A percentile compares a stretch with the other conserved stretches of the same genome.
Conservation (phyloP, 2,888 invertebrate species). For the Pseudococcus jackbeardsleyi region DNA sequence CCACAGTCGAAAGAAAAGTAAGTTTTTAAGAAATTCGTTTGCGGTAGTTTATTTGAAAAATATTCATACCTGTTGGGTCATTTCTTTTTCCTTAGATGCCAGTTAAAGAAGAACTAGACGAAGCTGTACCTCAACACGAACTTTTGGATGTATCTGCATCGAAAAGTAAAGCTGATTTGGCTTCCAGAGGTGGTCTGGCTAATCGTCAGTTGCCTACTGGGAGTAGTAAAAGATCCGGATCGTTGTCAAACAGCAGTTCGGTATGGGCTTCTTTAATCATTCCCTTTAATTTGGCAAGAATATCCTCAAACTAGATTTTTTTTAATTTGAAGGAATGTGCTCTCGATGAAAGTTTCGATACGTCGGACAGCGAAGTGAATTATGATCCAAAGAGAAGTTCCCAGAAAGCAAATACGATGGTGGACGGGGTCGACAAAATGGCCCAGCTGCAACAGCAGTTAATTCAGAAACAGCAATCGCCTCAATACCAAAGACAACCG, state of each 20-base stretch:
- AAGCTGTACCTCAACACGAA: conserved; percentile 88
- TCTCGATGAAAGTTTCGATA: conserved; percentile 80
- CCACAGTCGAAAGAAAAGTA: conserved; percentile 80
- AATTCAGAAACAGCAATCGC: conserved; percentile 67
- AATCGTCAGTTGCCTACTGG: conserved; percentile 78
- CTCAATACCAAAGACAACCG: conserved; percentile 67
- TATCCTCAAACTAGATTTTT: not conserved
- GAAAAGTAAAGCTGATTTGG: conserved; percentile 88
- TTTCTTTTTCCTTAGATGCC: conserved; percentile 58
- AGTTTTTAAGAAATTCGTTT: conserved; percentile 36
- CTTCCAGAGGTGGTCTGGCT: conserved; percentile 79
- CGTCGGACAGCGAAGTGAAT: conserved; percentile 71
- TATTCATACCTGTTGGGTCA: not conserved
- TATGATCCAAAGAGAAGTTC: conserved; percentile 68
- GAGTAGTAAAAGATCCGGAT: conserved; percentile 70
- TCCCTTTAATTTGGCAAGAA: not conserved
- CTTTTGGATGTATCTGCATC: conserved; percentile 89
- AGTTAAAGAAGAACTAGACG: conserved; percentile 81
- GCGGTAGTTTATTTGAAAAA: not conserved
- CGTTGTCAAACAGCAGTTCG: conserved; percentile 78
- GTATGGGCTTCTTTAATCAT: conserved; percentile 68
- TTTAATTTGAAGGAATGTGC: conserved; percentile 76
- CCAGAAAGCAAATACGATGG: conserved; percentile 71
- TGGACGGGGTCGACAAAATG: conserved; percentile 66
- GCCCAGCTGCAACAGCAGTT: conserved; percentile 69